Evolutionary conservation across 2,797 vertebrate genomes (phyloP).

Genomic region (Fratercula arctica): DNA sequence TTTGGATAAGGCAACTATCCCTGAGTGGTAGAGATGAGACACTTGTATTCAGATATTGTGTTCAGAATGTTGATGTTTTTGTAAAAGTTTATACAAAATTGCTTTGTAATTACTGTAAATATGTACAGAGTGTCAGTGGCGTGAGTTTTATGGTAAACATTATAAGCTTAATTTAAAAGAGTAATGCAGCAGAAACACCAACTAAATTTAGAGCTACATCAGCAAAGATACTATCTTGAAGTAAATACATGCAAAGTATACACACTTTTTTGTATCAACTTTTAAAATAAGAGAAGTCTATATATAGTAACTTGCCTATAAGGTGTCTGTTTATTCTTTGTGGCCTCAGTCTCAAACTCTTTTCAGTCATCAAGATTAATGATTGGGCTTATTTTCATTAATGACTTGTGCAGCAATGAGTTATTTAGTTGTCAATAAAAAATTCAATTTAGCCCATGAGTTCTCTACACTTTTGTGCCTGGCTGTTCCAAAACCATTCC

Average conservation of each 20-base stretch:
- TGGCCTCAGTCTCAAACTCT: constrained; percentile 27
- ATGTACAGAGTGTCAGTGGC: constrained; percentile 11
- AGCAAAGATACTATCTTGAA: constrained; percentile 11
- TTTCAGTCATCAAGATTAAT: constrained; percentile 56
- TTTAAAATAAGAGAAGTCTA: background rate
- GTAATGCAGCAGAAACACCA: background rate
- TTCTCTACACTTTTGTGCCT: constrained; percentile 57
- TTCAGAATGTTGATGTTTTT: constrained; percentile 12
- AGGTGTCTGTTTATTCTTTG: background rate
- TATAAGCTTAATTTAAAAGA: constrained; percentile 37
- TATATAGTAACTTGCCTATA: background rate
- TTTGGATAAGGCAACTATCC: background rate
- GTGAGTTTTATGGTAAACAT: constrained; percentile 43
- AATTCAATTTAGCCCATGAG: constrained; percentile 49
- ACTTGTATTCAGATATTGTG: background rate
- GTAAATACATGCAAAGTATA: background rate
- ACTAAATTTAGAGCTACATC: background rate
- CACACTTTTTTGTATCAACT: background rate
- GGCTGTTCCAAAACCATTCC: constrained; percentile 41
- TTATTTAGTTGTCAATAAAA: constrained; percentile 61
- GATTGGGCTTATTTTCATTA: constrained; percentile 67
- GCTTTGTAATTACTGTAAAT: constrained; percentile 17
- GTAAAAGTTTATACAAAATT: constrained; percentile 23
- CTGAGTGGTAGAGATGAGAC: background rate
- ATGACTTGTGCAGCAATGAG: constrained; percentile 49